phyloP scores from a whole-genome alignment of 2,113 vertebrate species.

The Heloderma charlesbogerti region DNA sequence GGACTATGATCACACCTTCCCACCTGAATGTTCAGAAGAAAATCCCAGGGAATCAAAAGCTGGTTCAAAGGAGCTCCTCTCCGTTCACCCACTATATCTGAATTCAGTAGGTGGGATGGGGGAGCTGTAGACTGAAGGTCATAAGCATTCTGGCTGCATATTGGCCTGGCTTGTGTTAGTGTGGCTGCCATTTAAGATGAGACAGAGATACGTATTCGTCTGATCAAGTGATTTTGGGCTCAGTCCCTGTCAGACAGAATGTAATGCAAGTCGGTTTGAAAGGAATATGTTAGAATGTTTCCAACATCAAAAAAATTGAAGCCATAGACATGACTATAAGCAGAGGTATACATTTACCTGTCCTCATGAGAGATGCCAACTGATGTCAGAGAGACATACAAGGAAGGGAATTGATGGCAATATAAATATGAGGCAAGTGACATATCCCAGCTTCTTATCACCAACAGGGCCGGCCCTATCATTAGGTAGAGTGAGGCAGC shows the following conservation, averaged over 20 bases:
- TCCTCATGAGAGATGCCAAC: not conserved
- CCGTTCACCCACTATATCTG: too few relatives aligned
- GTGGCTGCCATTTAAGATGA: not conserved
- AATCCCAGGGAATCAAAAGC: not conserved
- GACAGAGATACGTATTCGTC: not conserved
- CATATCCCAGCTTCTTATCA: not conserved
- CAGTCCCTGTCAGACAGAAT: not conserved
- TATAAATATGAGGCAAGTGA: not conserved
- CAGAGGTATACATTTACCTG: not conserved
- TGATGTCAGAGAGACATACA: not conserved
- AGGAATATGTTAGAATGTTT: conserved; percentile 17
- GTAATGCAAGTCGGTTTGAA: not conserved
- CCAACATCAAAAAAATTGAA: not conserved
- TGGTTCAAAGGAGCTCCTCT: not conserved
- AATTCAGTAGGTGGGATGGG: not conserved
- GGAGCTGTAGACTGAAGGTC: not conserved
- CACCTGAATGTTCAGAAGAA: not conserved
- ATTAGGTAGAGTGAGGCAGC: too few relatives aligned
- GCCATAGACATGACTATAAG: not conserved
- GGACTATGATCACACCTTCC: not conserved
- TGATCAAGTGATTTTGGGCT: not conserved
- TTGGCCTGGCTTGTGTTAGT: too few relatives aligned
- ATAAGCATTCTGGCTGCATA: too few relatives aligned
- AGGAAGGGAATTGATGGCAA: not conserved
- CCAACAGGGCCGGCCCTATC: not conserved